A percentile compares a stretch with the other conserved stretches of the same genome.
Evolutionary conservation across 1,140 invertebrate species (phyloP).

Genomic region (Apolygus lucorum): DNA sequence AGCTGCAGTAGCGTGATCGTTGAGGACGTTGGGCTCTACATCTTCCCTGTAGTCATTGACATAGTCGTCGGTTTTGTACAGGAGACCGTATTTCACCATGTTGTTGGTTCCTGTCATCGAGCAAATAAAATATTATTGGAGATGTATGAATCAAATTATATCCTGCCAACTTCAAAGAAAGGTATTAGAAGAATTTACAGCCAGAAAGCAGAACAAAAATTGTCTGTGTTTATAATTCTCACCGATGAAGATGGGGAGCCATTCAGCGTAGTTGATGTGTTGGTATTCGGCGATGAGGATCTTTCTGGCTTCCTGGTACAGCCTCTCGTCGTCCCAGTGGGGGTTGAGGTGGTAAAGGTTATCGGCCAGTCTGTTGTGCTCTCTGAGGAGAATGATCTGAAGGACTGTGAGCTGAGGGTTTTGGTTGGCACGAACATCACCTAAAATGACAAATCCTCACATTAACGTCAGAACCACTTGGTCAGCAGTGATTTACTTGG

Average conservation of each 20-base stretch:
- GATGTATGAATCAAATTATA: no score
- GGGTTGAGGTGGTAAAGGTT: slow-evolving; percentile 50
- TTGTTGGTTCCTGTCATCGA: slow-evolving; percentile 48
- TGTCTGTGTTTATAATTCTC: no score
- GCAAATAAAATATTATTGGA: not conserved
- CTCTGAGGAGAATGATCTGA: slow-evolving; percentile 53
- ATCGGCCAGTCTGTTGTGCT: slow-evolving; percentile 58
- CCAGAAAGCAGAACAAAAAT: not conserved
- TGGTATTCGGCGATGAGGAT: slow-evolving; percentile 50
- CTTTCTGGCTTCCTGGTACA: slow-evolving; percentile 56
- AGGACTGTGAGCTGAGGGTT: slow-evolving; percentile 46
- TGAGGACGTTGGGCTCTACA: slow-evolving; percentile 68
- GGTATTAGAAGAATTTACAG: no score
- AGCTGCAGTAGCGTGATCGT: slow-evolving; percentile 77
- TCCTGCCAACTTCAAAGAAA: not conserved
- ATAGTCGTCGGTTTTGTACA: slow-evolving; percentile 54
- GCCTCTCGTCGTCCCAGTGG: slow-evolving; percentile 52
- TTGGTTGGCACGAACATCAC: slow-evolving; percentile 58
- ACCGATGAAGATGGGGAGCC: slow-evolving; percentile 49
- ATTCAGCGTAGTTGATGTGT: slow-evolving; percentile 54
- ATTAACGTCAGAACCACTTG: no score
- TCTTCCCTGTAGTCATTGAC: slow-evolving; percentile 77
- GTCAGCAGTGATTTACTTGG: no score
- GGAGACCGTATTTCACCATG: slow-evolving; percentile 56
- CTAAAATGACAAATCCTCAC: no score